A percentile compares a stretch with the other conserved stretches of the same genome.
Evolutionary conservation across 2,113 vertebrate genomes (phyloP).

Genomic region (Lipotes vexillifer): DNA sequence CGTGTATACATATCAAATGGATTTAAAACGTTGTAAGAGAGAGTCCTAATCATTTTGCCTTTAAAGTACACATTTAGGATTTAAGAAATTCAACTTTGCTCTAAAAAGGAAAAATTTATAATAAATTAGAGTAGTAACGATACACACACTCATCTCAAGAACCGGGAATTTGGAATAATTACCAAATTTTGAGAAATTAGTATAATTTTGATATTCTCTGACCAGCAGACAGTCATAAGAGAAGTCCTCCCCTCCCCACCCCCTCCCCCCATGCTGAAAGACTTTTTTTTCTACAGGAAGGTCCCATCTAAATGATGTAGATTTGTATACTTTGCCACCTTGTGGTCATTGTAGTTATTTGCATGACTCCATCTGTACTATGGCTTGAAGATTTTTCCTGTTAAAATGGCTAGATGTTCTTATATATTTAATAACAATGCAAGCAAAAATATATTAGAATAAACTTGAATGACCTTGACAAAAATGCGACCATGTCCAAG

Average conservation of each 20-base stretch:
- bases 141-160: slow-evolving; percentile 26
- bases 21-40: slow-evolving; percentile 30
- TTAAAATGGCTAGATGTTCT: background rate
- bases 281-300: background rate
- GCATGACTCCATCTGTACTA: background rate
- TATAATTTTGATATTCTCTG: slow-evolving; percentile 47
- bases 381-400: background rate
- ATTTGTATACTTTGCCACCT: slow-evolving; percentile 80
- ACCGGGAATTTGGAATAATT: slow-evolving; percentile 50
- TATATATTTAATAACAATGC: background rate
- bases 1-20: background rate
- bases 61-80: slow-evolving; percentile 46
- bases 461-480: background rate
- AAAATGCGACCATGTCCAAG: background rate
- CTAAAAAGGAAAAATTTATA: slow-evolving; percentile 26
- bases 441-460: background rate
- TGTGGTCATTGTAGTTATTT: slow-evolving; percentile 65
- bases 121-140: slow-evolving; percentile 51
- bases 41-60: slow-evolving; percentile 45
- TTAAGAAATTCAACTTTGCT: slow-evolving; percentile 46
- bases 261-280: background rate
- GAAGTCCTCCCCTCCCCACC: background rate
- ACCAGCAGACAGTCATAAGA: slow-evolving; percentile 8
- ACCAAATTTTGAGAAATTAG: slow-evolving; percentile 46
- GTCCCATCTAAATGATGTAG: slow-evolving; percentile 14